Evolutionary conservation across 2,113 vertebrate genomes (phyloP).

Genomic region (Meriones unguiculatus): DNA sequence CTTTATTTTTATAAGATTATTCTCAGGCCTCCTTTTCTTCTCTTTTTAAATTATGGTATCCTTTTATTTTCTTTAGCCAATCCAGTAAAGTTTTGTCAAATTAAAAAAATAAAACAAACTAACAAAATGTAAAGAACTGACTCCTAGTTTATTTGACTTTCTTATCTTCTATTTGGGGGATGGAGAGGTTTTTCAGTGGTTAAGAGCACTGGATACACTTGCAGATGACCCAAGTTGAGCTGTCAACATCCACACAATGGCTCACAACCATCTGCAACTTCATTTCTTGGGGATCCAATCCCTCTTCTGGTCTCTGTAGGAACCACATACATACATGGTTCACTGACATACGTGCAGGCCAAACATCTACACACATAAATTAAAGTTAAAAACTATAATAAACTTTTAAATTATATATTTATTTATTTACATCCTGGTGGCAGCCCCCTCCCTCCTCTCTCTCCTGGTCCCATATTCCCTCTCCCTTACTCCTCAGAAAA

Average conservation of each 20-base stretch:
- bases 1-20: not conserved
- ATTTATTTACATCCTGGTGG: no score
- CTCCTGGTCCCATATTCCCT: not conserved
- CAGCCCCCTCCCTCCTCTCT: no score
- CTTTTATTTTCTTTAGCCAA: not conserved
- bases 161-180: not conserved
- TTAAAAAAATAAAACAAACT: not conserved
- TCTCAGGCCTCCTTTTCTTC: not conserved
- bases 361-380: not conserved
- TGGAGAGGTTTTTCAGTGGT: not conserved
- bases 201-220: not conserved
- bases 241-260: not conserved
- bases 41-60: not conserved
- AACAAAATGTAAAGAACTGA: not conserved
- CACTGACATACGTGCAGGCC: not conserved
- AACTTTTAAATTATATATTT: not conserved
- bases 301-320: not conserved
- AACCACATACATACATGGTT: not conserved
- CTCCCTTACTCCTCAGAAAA: not conserved
- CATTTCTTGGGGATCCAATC: not conserved
- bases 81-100: not conserved
- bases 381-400: not conserved
- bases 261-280: not conserved
- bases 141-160: not conserved
- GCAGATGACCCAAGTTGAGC: not conserved